Percentiles rank a stretch among this genome's conserved stretches.
Evolutionary conservation across 2,113 vertebrate genomes (phyloP).

Genomic region (Piaya cayana): DNA sequence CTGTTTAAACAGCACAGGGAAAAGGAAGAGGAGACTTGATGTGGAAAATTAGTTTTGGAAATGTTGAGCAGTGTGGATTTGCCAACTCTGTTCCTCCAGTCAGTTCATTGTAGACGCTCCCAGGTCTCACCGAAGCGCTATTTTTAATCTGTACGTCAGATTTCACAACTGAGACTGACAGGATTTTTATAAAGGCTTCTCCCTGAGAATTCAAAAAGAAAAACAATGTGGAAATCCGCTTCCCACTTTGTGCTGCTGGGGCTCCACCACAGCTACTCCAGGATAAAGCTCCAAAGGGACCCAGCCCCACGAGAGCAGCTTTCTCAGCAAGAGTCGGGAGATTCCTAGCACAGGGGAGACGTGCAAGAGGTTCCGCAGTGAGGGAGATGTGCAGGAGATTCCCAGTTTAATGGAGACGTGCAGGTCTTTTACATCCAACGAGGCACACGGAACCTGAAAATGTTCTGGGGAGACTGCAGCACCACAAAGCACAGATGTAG

Average conservation of each 20-base stretch:
- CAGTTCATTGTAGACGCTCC: not conserved
- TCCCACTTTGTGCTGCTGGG: not conserved
- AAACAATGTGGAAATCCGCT: not conserved
- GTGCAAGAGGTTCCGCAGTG: not conserved
- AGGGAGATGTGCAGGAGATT: not conserved
- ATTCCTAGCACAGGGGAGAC: not conserved
- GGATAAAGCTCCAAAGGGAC: not conserved
- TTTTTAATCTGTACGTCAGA: slow-evolving; percentile 61
- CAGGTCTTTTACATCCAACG: not conserved
- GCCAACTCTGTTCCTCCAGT: slow-evolving; percentile 51
- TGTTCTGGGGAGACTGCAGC: not conserved
- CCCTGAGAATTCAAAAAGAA: not conserved
- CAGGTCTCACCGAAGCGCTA: not conserved
- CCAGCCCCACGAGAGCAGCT: not conserved
- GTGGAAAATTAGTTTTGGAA: slow-evolving; percentile 73
- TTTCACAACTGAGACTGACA: slow-evolving; percentile 48
- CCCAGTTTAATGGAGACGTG: not conserved
- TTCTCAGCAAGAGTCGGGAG: not conserved
- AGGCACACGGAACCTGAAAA: not conserved
- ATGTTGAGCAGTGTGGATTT: slow-evolving; percentile 19
- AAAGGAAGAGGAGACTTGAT: slow-evolving; percentile 69
- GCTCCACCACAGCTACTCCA: not conserved
- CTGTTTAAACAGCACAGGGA: slow-evolving; percentile 71
- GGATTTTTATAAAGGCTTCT: slow-evolving; percentile 36
- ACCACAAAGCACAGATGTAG: not conserved